Conservation (phyloP, 2,797 vertebrate genomes). For the Intellagama lesueurii region DNA sequence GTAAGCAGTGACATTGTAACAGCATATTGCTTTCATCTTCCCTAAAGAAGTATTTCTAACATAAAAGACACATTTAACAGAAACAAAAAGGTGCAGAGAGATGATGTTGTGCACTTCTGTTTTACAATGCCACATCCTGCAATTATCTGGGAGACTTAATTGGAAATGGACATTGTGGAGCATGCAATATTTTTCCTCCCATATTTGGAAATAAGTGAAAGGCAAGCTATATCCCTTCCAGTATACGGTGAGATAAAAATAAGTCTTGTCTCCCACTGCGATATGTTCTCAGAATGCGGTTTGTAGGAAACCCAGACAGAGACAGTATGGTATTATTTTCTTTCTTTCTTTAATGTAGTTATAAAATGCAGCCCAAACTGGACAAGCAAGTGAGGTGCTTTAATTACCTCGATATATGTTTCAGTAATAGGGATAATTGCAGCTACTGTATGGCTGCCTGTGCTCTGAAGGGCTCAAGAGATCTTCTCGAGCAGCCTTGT, state of each 20-base stretch:
- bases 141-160: conserved; percentile 8
- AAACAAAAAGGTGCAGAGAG: conserved; percentile 25
- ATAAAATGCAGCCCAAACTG: background rate
- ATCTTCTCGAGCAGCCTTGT: no score
- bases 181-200: background rate
- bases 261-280: background rate
- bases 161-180: background rate
- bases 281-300: background rate
- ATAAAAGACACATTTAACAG: conserved; percentile 41
- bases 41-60: conserved; percentile 24
- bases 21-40: conserved; percentile 55
- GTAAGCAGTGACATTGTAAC: conserved; percentile 47
- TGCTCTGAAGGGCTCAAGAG: no score
- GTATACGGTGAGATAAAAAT: background rate
- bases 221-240: background rate
- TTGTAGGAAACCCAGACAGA: background rate
- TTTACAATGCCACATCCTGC: conserved; percentile 22
- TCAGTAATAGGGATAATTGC: no score
- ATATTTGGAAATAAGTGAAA: background rate
- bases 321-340: background rate
- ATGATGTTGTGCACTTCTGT: conserved; percentile 36
- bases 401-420: no score
- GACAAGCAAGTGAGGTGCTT: no score
- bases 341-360: background rate
- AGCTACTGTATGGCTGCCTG: no score